Base-by-base conservation (phyloP, 2,888 invertebrate genomes). In the Altica lythri region DNA sequence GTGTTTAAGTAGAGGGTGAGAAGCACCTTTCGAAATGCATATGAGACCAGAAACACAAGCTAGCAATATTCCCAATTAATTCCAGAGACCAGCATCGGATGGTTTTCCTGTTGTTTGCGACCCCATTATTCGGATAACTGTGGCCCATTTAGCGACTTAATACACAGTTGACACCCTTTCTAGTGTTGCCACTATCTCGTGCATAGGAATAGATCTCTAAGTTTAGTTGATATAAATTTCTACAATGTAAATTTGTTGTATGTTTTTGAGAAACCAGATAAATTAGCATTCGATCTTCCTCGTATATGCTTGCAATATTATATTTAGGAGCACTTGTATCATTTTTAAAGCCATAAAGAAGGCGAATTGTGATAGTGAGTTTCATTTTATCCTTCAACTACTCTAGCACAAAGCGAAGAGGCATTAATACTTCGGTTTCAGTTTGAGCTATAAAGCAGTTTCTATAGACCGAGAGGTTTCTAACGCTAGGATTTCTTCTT, bases 111-210 rank as follows among this genome's bases (percentile, higher is more conserved):
- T 52, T 58, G 52, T 58, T 58, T 50, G 57, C 57, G 38, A 54
- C 52, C 34, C 57, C 52, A 52, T 58, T 57, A 54, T 37, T 43
- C 43, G 51, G 52, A 53, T 44, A 45, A 49, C 37, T 53, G 43
- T 30, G 47, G 49, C 53, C 53, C 57, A 51, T 57, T 57, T 50
- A 46, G 46, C 46, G 49, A 51, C 53, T 57, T 57, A 53, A 53
- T 57, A 53, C 48, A 42, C 35, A 37, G 55, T 55, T 53, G 48
- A 48, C 56, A 53, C 56, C 49, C 53, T 57, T 46, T 56, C 52
- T 46, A 37, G 42, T 25, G 34, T n/a, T 22, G 13, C n/a, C n/a
- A n/a, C 5, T 53, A 44, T 56, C 49, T 49, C 53, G 46, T 49
- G 52, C 56, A 53, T 30, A 37, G 51, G 51, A 55, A 49, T 53